Base-by-base conservation (phyloP, 2,113 vertebrate species). In the Podarcis muralis region DNA sequence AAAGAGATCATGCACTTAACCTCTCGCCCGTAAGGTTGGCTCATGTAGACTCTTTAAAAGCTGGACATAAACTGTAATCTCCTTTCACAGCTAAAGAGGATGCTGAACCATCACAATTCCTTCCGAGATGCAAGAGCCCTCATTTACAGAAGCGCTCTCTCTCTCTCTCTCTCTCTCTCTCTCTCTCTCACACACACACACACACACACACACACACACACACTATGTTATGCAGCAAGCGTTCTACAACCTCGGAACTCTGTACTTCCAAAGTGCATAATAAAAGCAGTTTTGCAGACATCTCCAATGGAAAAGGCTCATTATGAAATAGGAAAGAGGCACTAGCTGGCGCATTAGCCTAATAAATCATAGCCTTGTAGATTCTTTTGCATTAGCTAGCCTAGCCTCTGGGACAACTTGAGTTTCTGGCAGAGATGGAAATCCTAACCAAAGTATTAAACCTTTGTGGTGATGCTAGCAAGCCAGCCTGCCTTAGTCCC, bases 241-340 rank as follows among this genome's bases (percentile, higher is more conserved):
- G 5, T 88, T 71, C 32, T 77, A 68, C 43, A 68, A 68, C 74
- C 59, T 84, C 43, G 37, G 84, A 87, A 69, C 43, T 78, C 57
- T 53, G 30, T 68, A 57, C 62, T 88, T 88, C 81, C 53, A 84
- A 83, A 83, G 65, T 69, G 74, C 91, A 95, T 94, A 92, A 89
- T 92, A 22, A 40, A 88, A 78, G 90, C 53, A n/a, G 23, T 90
- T 91, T 82, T 86, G 91, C 92, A 93, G 92, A 92, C 92, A 93
- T 91, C 94, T 90, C 89, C 85, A 92, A 91, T 94, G 95, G 92
- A 94, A 94, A 94, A 89, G 83, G 90, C 90, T 95, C 93, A 91
- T 94, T 94, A 95, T 4, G 48, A 87, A 91, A 91, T 40, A 85
- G 71, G 77, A 91, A 91, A 92, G 92, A 95, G 87, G 90, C 91